These are phyloP conservation scores for Bufo bufo DNA, from an alignment of 2,113 vertebrate species.

Conservation along the genomic window DNA sequence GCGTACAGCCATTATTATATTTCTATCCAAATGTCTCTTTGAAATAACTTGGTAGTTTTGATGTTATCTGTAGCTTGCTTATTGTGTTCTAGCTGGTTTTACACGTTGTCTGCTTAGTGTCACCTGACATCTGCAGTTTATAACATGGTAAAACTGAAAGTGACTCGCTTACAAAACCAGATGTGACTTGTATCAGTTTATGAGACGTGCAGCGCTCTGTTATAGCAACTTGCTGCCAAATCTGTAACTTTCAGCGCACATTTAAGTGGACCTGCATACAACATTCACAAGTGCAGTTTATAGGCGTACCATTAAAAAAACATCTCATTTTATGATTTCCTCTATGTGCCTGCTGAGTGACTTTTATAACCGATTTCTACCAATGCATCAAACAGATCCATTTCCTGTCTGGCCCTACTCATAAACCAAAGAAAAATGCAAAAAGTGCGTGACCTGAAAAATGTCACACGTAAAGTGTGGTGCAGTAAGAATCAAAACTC, in stretches of 20 bases:
- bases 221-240: constrained; percentile 39
- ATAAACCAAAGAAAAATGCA: constrained; percentile 57
- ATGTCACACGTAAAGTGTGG: constrained; percentile 21
- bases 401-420: constrained; percentile 66
- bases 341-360: constrained; percentile 60
- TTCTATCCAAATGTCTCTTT: not conserved
- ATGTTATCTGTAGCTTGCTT: not conserved
- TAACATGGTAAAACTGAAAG: constrained; percentile 38
- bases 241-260: constrained; percentile 59
- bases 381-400: constrained; percentile 62
- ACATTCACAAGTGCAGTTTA: constrained; percentile 48
- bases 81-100: not conserved
- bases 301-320: constrained; percentile 50
- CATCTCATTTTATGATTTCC: constrained; percentile 60
- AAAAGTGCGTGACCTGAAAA: not conserved
- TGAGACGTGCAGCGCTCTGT: constrained; percentile 32
- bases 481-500: not conserved
- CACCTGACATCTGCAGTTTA: constrained; percentile 44
- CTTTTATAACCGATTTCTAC: constrained; percentile 57
- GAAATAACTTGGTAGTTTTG: not conserved
- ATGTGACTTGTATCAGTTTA: constrained; percentile 44
- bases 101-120: not conserved
- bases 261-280: constrained; percentile 65
- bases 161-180: constrained; percentile 50
- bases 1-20: no score